Evolutionary conservation across 2,113 vertebrate species (phyloP), one percentile per base, ranked within the genome.

Genomic region (Petrocephalus zakoni): DNA sequence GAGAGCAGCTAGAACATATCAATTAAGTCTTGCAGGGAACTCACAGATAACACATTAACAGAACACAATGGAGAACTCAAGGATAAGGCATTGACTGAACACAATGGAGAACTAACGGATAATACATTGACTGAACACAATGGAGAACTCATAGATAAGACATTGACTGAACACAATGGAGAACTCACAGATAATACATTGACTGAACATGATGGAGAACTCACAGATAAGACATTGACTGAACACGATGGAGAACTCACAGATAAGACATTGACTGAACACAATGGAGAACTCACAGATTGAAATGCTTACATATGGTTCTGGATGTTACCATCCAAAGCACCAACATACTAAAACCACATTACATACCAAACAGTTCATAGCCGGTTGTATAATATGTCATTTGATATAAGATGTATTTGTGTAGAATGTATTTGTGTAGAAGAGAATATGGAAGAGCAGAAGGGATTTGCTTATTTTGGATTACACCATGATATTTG

Each of bases 381-480:
- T 72, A 15, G 64, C 64, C 17, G 15, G 15, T 78, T 78, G 72
- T 42, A 78, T 42, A 37, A 19, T 34, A 42, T 78, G 34, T 78
- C 34, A 78, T 8, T 78, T 3, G 34, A 78, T 78, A 34, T 78
- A 42, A 42, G 34, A 78, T 4, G 6, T 78, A 42, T 19, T 78
- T 34, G 34, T 19, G 5, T 42, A 78, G 34, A 78, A 78, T 42
- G 6, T 78, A 42, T 19, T 78, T 34, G 34, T 19, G 5, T 42
- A 78, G 34, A 78, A 78, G 15, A 42, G 34, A 78, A 78, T 42
- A 42, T 5, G 2, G 72, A 78, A 78, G 1, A 37, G 34, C 72
- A 78, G 72, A 78, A 78, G 15, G 72, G 29, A 78, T 19, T 78
- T 78, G 72, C 15, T 78, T 78, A 78, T 78, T 78, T 78, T 78